Evolutionary conservation across 2,797 vertebrate genomes (phyloP).

Genomic region (Phrynocephalus forsythii): DNA sequence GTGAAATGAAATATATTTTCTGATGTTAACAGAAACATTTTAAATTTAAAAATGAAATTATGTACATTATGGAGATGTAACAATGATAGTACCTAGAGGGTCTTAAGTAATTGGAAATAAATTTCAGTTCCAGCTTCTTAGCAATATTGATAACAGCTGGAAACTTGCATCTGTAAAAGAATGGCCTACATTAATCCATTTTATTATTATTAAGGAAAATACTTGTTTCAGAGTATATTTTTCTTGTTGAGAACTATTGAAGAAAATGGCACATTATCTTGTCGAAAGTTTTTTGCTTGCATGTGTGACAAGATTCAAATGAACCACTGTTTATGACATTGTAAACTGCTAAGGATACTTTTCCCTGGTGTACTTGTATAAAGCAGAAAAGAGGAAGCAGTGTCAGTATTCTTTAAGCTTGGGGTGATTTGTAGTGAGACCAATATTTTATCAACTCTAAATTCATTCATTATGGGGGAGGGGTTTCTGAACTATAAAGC

Average conservation of each 20-base stretch:
- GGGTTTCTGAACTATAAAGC: not conserved
- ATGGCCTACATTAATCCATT: not conserved
- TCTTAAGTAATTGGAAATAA: slow-evolving; percentile 20
- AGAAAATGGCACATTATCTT: not conserved
- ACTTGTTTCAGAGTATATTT: slow-evolving; percentile 2
- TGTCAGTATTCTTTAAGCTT: not conserved
- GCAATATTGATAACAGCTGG: not conserved
- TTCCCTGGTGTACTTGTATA: not conserved
- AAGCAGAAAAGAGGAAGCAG: not conserved
- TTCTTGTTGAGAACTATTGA: not conserved
- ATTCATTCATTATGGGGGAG: not conserved
- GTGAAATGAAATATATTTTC: not conserved
- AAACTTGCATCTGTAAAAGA: not conserved
- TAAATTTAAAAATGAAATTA: slow-evolving; percentile 7
- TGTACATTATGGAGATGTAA: not conserved
- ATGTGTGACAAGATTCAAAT: not conserved
- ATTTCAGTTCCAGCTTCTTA: slow-evolving; percentile 5
- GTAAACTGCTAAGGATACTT: slow-evolving; percentile 8
- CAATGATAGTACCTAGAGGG: not conserved
- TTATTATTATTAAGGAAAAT: slow-evolving; percentile 1
- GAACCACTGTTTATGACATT: not conserved
- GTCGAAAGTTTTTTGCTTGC: not conserved
- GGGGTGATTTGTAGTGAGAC: not conserved
- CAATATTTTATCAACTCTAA: not conserved
- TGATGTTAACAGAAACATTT: not conserved